Base-by-base conservation (phyloP, 2,888 invertebrate genomes). In the Subacronicta megacephala region DNA sequence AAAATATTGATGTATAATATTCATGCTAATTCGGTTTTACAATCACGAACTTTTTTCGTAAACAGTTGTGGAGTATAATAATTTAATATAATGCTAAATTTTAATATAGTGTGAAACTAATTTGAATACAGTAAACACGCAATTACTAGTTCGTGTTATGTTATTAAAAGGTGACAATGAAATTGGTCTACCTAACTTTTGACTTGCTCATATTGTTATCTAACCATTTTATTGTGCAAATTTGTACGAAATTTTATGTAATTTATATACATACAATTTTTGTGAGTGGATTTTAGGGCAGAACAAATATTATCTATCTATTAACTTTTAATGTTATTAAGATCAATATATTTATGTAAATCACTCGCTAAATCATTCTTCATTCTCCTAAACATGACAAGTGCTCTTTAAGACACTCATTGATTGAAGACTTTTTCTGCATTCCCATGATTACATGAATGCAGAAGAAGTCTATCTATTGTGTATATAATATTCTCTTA, bases 1-100 rank as follows among this genome's bases (percentile, higher is more conserved):
- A 53, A 72, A 75, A 65, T 58, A 75, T 68, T 68, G 53, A 65
- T 47, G 55, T 44, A 47, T 53, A 64, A 58, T 58, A 57, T 69
- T 29, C 33, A 40, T 6, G 36, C 43, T 69, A 62, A 65, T 65
- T 68, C 26, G 9, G 46, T 67, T 66, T 46, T 42, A 31, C 29
- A 37, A 60, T 29, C 69, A 45, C 62, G 36, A 9, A 50, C 55
- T 56, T 68, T 68, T 42, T n/a, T 33, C 9, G n/a, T 60, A 33
- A 31, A 45, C 26, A 53, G 17, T 52, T 37, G 36, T 37, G 62
- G 45, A 31, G 16, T 29, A n/a, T 20, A 40, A 44, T 37, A 65
- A 41, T 62, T 62, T 36, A 68, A 56, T 42, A 31, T 10, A 42
- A 31, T n/a, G 20, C 43, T 44, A 12, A 56, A 55, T 42, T 62